Evolutionary conservation across 2,797 vertebrate genomes (phyloP).

Genomic region (Helarctos malayanus): DNA sequence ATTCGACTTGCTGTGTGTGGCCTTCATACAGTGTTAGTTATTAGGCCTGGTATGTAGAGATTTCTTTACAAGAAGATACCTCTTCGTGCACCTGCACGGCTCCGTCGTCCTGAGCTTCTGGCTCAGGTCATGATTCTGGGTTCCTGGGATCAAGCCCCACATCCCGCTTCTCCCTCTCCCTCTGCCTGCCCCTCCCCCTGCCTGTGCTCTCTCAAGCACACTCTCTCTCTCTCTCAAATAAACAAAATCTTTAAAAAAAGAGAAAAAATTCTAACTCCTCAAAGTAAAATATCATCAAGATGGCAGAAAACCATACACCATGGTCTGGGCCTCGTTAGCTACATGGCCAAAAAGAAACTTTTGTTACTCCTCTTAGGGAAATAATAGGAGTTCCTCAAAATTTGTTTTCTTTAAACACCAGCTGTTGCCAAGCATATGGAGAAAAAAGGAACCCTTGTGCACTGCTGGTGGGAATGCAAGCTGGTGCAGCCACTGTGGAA

Average conservation of each 20-base stretch:
- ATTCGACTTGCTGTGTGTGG: neutral
- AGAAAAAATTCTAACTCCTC: neutral
- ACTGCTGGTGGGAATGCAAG: neutral
- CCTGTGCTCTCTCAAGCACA: too few species aligned
- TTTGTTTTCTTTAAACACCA: neutral
- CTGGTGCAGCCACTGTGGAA: neutral
- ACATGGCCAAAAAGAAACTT: neutral
- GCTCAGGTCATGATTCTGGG: too few species aligned
- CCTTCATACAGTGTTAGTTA: neutral
- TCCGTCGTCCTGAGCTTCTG: too few species aligned
- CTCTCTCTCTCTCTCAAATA: neutral
- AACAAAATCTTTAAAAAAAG: neutral
- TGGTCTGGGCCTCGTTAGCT: neutral
- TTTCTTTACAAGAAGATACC: neutral
- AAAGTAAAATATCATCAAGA: slow-evolving; percentile 12
- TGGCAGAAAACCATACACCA: neutral
- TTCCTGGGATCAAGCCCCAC: too few species aligned
- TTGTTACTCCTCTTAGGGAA: neutral
- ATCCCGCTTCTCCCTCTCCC: too few species aligned
- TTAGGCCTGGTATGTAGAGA: neutral
- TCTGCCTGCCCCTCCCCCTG: too few species aligned
- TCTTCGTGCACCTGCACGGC: neutral
- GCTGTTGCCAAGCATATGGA: neutral
- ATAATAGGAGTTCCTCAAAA: neutral
- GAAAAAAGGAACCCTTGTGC: neutral